Evolutionary conservation across 2,888 invertebrate species (phyloP).

Genomic region (Podotricha telesiphe): DNA sequence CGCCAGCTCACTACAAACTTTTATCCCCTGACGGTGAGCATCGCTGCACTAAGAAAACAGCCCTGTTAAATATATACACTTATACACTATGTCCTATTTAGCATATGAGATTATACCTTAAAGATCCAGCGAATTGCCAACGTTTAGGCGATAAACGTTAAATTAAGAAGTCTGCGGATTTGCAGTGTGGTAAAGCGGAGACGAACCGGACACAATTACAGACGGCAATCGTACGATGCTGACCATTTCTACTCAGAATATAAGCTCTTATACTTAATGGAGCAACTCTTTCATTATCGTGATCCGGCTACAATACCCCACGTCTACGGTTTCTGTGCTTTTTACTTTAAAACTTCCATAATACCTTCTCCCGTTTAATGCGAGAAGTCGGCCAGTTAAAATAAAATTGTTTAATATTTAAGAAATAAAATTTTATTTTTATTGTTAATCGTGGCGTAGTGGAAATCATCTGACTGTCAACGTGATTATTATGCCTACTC

Average conservation of each 20-base stretch:
- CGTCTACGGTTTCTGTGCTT: slow-evolving; percentile 47
- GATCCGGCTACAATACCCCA: slow-evolving; percentile 58
- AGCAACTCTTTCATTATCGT: slow-evolving; percentile 73
- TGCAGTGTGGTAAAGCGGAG: slow-evolving; percentile 48
- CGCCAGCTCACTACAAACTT: slow-evolving; percentile 60
- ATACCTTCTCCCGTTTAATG: slow-evolving; percentile 3
- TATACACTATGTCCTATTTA: slow-evolving; percentile 30
- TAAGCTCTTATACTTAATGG: slow-evolving; percentile 70
- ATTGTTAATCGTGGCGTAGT: too few relatives aligned
- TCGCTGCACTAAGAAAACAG: slow-evolving; percentile 56
- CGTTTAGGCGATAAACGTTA: slow-evolving; percentile 34
- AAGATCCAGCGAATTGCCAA: slow-evolving; percentile 39
- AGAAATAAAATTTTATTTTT: too few relatives aligned
- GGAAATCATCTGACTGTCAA: too few relatives aligned
- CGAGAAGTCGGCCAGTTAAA: background rate
- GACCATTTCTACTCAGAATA: slow-evolving; percentile 62
- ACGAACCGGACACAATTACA: slow-evolving; percentile 78
- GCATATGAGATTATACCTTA: slow-evolving; percentile 41
- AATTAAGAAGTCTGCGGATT: slow-evolving; percentile 47
- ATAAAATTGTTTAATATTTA: slow-evolving; percentile 7
- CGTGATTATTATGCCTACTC: too few relatives aligned
- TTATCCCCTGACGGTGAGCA: slow-evolving; percentile 57
- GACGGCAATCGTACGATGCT: slow-evolving; percentile 66
- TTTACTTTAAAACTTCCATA: slow-evolving; percentile 39
- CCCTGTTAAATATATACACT: slow-evolving; percentile 36